These are phyloP conservation scores for Nomada fabriciana DNA, from an alignment of 2,888 invertebrate species.

Conservation along the genomic window DNA sequence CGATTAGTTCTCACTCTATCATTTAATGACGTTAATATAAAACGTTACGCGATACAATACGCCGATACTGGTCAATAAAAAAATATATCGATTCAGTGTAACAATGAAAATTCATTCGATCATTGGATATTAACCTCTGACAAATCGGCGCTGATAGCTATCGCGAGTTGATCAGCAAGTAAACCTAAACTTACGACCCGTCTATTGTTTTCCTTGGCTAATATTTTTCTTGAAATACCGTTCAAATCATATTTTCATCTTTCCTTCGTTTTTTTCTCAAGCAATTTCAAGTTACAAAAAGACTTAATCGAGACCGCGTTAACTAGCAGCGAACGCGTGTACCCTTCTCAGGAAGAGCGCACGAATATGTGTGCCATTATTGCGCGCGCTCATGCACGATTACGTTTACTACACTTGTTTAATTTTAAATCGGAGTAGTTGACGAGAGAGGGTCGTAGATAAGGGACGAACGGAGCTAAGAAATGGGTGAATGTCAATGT, in stretches of 20 bases:
- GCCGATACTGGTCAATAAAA: not conserved
- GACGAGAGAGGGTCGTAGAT: conserved; percentile 38
- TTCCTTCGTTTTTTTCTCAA: not conserved
- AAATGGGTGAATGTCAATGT: conserved; percentile 60
- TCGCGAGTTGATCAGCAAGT: not conserved
- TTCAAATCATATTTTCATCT: not conserved
- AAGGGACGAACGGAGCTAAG: conserved; percentile 42
- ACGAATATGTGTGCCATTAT: conserved; percentile 10
- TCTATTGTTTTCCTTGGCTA: not conserved
- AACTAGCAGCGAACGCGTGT: not conserved
- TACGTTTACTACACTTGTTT: conserved; percentile 40
- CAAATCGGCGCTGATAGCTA: conserved; percentile 2
- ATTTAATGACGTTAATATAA: not conserved
- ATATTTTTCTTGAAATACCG: not conserved
- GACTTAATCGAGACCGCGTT: conserved; percentile 15
- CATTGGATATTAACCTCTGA: conserved; percentile 14
- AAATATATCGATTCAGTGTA: not conserved
- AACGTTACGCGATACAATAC: not conserved
- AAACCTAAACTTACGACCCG: conserved; percentile 16
- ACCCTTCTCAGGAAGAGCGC: not conserved
- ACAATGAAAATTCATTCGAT: conserved; percentile 35
- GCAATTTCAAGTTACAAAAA: not conserved
- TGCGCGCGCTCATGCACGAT: not conserved
- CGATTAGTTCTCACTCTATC: too few species aligned
- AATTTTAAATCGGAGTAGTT: conserved; percentile 61